These are phyloP conservation scores for Telmatherina bonti DNA, from an alignment of 2,797 vertebrate genomes.

Conservation along the genomic window DNA sequence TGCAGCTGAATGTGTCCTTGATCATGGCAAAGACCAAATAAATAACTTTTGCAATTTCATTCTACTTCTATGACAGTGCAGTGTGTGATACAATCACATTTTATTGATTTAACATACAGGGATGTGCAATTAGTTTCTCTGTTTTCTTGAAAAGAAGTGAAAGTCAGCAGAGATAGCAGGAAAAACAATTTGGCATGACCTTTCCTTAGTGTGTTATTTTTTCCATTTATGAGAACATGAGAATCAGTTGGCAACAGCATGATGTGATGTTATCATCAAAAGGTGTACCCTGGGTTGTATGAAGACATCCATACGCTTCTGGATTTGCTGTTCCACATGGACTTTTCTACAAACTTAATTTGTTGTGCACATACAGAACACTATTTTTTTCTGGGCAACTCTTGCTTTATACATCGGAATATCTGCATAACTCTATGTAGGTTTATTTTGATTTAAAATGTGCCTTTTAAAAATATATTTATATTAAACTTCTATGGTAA, in stretches of 20 bases:
- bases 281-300: neutral
- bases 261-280: neutral
- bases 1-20: constrained; percentile 7
- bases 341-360: neutral
- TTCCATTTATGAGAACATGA: neutral
- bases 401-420: neutral
- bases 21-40: constrained; percentile 8
- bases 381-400: too few species aligned
- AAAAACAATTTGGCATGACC: neutral
- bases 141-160: neutral
- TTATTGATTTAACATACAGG: neutral
- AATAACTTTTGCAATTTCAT: neutral
- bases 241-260: neutral
- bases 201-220: neutral
- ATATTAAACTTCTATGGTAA: too few species aligned
- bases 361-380: neutral
- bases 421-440: neutral
- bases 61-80: neutral
- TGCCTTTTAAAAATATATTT: too few species aligned
- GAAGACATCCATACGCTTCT: neutral
- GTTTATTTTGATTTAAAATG: too few species aligned
- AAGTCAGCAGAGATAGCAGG: neutral
- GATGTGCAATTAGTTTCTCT: neutral
- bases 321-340: neutral
- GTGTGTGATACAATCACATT: neutral